Percentiles rank a stretch among this genome's conserved stretches.
These are phyloP conservation scores for Triplophysa tibetana DNA, from an alignment of 2,113 vertebrate species.

Conservation along the genomic window DNA sequence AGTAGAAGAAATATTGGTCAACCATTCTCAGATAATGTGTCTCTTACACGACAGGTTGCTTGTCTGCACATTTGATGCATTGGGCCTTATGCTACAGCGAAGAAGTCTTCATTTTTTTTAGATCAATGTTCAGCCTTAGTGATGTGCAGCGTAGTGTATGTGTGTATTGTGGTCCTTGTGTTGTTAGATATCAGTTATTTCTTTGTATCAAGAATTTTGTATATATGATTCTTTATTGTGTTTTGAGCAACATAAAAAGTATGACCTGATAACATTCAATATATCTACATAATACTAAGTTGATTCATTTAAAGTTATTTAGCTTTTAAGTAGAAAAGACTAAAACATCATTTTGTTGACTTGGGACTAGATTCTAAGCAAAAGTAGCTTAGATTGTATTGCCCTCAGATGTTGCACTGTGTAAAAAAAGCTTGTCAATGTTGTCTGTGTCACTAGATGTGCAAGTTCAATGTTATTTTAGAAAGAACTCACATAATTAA, in stretches of 20 bases:
- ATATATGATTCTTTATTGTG: conserved; percentile 36
- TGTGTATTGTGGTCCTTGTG: conserved; percentile 40
- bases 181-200: conserved; percentile 39
- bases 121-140: conserved; percentile 14
- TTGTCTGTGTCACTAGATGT: conserved; percentile 11
- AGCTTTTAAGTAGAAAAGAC: conserved; percentile 22
- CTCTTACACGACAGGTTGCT: conserved; percentile 20
- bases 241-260: conserved; percentile 31
- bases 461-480: conserved; percentile 29
- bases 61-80: conserved; percentile 8
- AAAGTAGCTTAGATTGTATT: conserved; percentile 7
- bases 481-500: conserved; percentile 35
- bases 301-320: conserved; percentile 21
- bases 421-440: conserved; percentile 24
- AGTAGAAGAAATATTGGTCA: neutral
- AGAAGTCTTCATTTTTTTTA: conserved; percentile 9
- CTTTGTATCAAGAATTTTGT: conserved; percentile 34
- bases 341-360: conserved; percentile 31
- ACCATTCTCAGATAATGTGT: neutral
- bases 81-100: conserved; percentile 36
- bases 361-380: conserved; percentile 14
- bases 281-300: conserved; percentile 7
- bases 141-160: conserved; percentile 15
- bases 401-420: conserved; percentile 52
- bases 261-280: conserved; percentile 28